phyloP scores from a whole-genome alignment of 2,888 invertebrate species.

The Cheilosia urbana region DNA sequence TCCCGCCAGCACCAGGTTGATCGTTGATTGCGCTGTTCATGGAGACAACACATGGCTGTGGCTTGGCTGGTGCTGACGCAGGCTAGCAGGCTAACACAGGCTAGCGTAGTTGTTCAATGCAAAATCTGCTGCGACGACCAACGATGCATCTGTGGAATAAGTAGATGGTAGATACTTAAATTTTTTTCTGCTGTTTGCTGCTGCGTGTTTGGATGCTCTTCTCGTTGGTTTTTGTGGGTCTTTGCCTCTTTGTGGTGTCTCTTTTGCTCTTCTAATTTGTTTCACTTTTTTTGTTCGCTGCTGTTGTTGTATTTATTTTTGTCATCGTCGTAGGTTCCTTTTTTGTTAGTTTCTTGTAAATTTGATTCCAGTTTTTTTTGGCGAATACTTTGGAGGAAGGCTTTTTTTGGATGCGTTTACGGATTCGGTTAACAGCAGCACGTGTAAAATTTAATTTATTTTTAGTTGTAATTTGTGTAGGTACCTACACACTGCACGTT shows the following conservation, averaged over 20 bases:
- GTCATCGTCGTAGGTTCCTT: slow-evolving; percentile 55
- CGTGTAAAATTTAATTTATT: slow-evolving; percentile 67
- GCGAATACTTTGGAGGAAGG: slow-evolving; percentile 39
- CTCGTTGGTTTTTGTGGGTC: slow-evolving; percentile 16
- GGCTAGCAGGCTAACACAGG: slow-evolving; percentile 41
- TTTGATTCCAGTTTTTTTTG: slow-evolving; percentile 70
- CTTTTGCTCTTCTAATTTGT: slow-evolving; percentile 63
- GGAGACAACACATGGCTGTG: slow-evolving; percentile 49
- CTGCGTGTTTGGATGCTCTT: slow-evolving; percentile 45
- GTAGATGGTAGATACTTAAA: slow-evolving; percentile 45
- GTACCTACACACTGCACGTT: neutral
- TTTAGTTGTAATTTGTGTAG: slow-evolving; percentile 33
- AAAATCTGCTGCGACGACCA: slow-evolving; percentile 57
- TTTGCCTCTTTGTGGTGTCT: slow-evolving; percentile 13
- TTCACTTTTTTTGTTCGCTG: slow-evolving; percentile 18
- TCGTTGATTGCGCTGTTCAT: slow-evolving; percentile 28
- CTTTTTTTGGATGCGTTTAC: slow-evolving; percentile 52
- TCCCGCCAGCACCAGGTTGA: slow-evolving; percentile 20
- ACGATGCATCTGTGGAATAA: slow-evolving; percentile 63
- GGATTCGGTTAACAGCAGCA: slow-evolving; percentile 39
- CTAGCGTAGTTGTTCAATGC: slow-evolving; percentile 52
- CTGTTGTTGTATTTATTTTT: slow-evolving; percentile 59
- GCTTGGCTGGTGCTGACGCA: slow-evolving; percentile 51
- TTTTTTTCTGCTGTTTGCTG: slow-evolving; percentile 21
- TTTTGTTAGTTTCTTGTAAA: slow-evolving; percentile 53